Conservation (phyloP, 2,797 vertebrate genomes). For the Diplodus sargus region DNA sequence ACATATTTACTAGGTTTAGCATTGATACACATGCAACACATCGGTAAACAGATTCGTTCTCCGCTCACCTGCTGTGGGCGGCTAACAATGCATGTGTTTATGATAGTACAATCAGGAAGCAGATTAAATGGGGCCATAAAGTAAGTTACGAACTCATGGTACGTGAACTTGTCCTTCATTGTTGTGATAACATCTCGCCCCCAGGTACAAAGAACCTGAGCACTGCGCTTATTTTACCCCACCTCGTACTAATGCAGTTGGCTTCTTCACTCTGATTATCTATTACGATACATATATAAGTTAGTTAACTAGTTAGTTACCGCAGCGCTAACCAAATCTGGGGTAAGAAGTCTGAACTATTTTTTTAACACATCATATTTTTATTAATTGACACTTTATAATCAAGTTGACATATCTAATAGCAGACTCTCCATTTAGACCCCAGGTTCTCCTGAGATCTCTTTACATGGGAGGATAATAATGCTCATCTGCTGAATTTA, state of each 20-base stretch:
- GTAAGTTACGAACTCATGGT: too few species aligned
- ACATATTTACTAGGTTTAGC: constrained; percentile 9
- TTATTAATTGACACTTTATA: not conserved
- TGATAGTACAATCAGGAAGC: not conserved
- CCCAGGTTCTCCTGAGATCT: not conserved
- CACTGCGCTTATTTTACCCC: not conserved
- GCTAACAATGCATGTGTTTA: too few species aligned
- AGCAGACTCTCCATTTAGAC: too few species aligned
- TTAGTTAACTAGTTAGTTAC: not conserved
- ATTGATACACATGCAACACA: constrained; percentile 3
- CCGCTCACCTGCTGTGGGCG: not conserved
- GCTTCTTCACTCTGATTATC: not conserved
- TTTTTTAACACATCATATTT: too few species aligned
- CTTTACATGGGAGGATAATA: not conserved
- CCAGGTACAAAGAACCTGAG: not conserved
- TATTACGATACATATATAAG: too few species aligned
- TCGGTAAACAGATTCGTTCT: not conserved
- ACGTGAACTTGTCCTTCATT: not conserved
- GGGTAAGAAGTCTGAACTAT: not conserved
- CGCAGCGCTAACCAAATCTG: not conserved
- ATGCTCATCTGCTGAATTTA: not conserved
- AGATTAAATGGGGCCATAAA: not conserved
- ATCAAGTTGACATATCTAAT: not conserved
- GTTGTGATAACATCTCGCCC: not conserved
- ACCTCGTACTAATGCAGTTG: not conserved